These are phyloP conservation scores for Lepeophtheirus nordmannii DNA, from an alignment of 2,888 invertebrate species.

Conservation along the genomic window DNA sequence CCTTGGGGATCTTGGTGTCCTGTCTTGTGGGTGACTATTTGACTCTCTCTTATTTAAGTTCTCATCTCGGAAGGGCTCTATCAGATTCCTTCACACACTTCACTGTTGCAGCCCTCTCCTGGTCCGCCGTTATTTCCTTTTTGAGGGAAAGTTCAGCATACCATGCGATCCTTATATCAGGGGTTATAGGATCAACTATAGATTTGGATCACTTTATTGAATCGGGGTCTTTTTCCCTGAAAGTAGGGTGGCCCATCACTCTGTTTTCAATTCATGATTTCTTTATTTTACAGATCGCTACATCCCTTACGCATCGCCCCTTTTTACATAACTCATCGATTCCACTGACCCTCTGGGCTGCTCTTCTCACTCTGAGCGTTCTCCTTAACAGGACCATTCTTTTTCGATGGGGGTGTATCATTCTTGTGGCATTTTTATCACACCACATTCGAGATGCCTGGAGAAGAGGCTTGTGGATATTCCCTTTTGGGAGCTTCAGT, in stretches of 20 bases:
- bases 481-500: slow-evolving; percentile 8
- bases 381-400: neutral
- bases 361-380: neutral
- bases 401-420: neutral
- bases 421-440: neutral
- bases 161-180: neutral
- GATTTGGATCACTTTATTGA: slow-evolving; percentile 22
- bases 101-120: neutral
- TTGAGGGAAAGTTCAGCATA: neutral
- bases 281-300: neutral
- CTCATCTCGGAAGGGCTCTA: neutral
- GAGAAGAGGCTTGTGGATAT: slow-evolving; percentile 24
- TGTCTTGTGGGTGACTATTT: neutral
- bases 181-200: slow-evolving; percentile 7
- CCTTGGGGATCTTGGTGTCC: neutral
- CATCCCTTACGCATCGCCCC: neutral
- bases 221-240: neutral
- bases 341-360: neutral
- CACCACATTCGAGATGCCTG: slow-evolving; percentile 25
- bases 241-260: neutral
- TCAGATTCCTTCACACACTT: neutral
- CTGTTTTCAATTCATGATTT: neutral
- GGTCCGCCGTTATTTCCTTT: neutral
- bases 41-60: neutral
- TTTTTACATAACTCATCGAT: neutral